These are phyloP conservation scores for Theodoxus fluviatilis DNA, from an alignment of 2,888 invertebrate genomes.

Conservation along the genomic window DNA sequence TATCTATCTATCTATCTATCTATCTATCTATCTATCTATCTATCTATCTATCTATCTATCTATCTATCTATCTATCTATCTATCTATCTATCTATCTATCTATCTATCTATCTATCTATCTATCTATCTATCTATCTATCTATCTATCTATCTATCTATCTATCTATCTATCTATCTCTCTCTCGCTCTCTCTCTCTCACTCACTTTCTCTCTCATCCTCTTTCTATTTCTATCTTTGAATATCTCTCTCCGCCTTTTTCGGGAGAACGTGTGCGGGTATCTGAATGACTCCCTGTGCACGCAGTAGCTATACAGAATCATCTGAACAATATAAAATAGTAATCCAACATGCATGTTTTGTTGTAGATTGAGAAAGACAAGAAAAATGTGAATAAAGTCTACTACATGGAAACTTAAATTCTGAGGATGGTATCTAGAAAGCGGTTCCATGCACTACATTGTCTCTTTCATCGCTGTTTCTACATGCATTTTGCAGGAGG, in stretches of 20 bases:
- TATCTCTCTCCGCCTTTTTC: no score
- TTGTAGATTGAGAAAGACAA: no score
- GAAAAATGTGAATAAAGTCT: no score
- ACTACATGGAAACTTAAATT: no score
- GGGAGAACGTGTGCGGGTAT: no score
- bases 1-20: not conserved
- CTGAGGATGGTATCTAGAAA: no score
- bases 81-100: not conserved
- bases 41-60: not conserved
- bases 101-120: not conserved
- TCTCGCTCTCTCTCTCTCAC: not conserved
- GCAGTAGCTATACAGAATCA: no score
- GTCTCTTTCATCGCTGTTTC: no score
- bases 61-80: not conserved
- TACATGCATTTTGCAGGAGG: constrained; percentile 32
- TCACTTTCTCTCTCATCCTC: not conserved
- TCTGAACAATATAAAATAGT: no score
- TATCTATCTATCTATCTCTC: not conserved
- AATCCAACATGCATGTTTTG: no score
- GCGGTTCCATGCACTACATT: no score
- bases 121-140: not conserved
- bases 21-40: not conserved
- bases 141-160: not conserved
- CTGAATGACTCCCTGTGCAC: no score
- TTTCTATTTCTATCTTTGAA: not conserved